Base-by-base conservation (phyloP, 2,113 vertebrate species). In the Calonectris borealis region DNA sequence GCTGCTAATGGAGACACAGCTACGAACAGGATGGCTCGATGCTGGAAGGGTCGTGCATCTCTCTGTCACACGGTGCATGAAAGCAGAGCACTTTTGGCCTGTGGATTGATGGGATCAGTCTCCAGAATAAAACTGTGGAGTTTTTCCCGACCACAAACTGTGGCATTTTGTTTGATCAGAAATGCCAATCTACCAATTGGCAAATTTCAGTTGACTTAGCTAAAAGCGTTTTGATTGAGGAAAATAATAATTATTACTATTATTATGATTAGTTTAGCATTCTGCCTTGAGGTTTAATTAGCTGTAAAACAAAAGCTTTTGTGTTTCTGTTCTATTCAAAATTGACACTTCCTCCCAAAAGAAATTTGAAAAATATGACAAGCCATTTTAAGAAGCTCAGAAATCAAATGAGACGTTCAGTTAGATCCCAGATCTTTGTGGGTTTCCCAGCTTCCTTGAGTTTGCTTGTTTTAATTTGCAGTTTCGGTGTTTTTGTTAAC, bases 301-400 rank as follows among this genome's bases (percentile, higher is more conserved):
- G 82, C 82, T 83, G 65, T n/a, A 49, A 95, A 94, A 85, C 87
- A 96, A 95, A 96, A 94, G 94, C 92, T 94, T 91, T 95, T 94
- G 81, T 95, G 34, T 52, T 87, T 61, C 77, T 89, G 7, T 71
- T 96, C 91, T 76, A n/a, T 49, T 90, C 75, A 40, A 91, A 96
- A 82, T 8, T 69, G 73, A 90, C 62, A 61, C 40, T 90, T 94
- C 82, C 78, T 90, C 58, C 27, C 54, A 11, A 61, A 82, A 83
- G 65, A 51, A 82, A 72, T 65, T 19, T 76, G 66, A 57, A 95
- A 85, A 89, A 85, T 57, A 76, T 16, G 81, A 76, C 65, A 87
- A 64, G 60, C 27, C 57, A 55, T 96, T 95, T 71, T 48, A 55
- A 94, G 77, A 58, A 69, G n/a, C 48, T 62, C 46, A 46, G 48